These are phyloP conservation scores for Lacerta viridis DNA, from an alignment of 2,797 vertebrate species.

Conservation along the genomic window DNA sequence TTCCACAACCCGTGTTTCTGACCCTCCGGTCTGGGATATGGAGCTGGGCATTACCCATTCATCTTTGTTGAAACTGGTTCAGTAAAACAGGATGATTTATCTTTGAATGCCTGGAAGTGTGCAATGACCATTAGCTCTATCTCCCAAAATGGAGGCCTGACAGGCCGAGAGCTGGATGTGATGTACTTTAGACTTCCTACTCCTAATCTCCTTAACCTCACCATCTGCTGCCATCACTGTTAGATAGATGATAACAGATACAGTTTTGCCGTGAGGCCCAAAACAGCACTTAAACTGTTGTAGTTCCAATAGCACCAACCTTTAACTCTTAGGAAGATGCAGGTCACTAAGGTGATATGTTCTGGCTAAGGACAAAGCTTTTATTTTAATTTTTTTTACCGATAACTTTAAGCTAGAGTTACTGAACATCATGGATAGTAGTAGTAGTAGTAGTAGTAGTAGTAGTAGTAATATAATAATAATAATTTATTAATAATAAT, in stretches of 20 bases:
- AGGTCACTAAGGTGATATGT: not conserved
- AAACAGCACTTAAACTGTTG: not conserved
- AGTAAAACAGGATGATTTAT: not conserved
- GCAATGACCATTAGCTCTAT: not conserved
- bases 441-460: too few relatives aligned
- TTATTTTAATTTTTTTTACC: not conserved
- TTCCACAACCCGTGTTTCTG: not conserved
- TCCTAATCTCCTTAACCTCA: not conserved
- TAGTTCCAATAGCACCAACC: not conserved
- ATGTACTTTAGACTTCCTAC: too few relatives aligned
- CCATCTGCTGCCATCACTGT: slow-evolving; percentile 2
- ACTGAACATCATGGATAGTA: not conserved
- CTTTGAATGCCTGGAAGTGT: not conserved
- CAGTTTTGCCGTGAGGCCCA: not conserved
- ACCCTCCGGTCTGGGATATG: not conserved
- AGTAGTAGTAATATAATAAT: too few relatives aligned
- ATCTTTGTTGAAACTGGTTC: not conserved
- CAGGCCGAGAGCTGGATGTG: not conserved
- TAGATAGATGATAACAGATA: not conserved
- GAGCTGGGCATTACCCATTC: not conserved
- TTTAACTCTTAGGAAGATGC: not conserved
- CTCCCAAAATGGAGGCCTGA: not conserved
- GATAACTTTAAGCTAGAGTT: not conserved
- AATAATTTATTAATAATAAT: too few relatives aligned
- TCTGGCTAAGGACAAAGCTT: not conserved